A percentile compares a stretch with the other conserved stretches of the same genome.
These are phyloP conservation scores for Gonioctena quinquepunctata DNA, from an alignment of 1,140 invertebrate species.

Conservation along the genomic window DNA sequence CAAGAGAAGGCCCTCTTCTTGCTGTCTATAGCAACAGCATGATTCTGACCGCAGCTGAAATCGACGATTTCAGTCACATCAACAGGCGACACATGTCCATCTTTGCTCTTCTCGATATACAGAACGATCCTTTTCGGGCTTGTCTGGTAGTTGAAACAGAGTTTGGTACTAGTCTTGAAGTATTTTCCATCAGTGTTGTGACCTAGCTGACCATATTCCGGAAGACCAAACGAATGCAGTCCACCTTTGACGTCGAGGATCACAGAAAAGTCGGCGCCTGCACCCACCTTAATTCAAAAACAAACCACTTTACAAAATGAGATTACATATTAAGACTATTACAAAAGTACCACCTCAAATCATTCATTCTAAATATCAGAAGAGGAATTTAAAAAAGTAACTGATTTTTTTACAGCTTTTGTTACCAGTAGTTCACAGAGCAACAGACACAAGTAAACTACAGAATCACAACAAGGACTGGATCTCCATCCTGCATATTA, in stretches of 20 bases:
- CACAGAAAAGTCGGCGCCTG: slow-evolving; percentile 90
- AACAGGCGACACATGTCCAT: slow-evolving; percentile 81
- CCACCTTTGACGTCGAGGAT: slow-evolving; percentile 87
- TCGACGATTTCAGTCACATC: slow-evolving; percentile 87
- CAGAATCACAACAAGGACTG: too few species aligned
- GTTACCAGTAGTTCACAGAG: too few species aligned
- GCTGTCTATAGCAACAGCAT: slow-evolving; percentile 86
- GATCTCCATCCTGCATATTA: too few species aligned
- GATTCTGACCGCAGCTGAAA: slow-evolving; percentile 88
- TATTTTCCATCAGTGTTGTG: slow-evolving; percentile 94
- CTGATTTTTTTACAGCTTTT: too few species aligned
- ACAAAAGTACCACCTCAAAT: too few species aligned
- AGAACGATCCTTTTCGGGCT: slow-evolving; percentile 81
- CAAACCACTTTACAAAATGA: too few species aligned
- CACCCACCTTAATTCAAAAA: slow-evolving; percentile 70
- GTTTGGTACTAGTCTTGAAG: slow-evolving; percentile 85
- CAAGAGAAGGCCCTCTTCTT: slow-evolving; percentile 87
- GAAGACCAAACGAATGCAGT: slow-evolving; percentile 88
- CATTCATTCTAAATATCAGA: not conserved
- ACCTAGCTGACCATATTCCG: slow-evolving; percentile 89
- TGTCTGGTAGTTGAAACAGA: slow-evolving; percentile 84
- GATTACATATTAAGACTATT: too few species aligned
- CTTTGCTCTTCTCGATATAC: slow-evolving; percentile 87
- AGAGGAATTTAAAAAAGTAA: not conserved
- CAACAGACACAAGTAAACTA: too few species aligned